phyloP scores from a whole-genome alignment of 23 tunicate species.

The Halocynthia aurantium region DNA sequence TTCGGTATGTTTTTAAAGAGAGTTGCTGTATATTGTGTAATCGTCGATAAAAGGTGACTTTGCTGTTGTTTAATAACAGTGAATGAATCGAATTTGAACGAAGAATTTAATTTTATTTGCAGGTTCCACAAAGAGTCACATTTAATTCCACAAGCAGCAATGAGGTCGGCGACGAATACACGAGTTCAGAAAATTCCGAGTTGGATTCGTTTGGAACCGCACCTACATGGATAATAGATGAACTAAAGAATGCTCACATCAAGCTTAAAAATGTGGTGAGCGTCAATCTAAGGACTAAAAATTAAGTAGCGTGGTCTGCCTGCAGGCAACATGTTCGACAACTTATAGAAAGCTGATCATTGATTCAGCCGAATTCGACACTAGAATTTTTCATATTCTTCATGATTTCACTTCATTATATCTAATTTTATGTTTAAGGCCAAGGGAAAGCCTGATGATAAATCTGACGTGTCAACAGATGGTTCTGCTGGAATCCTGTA shows the following conservation, averaged over 20 bases:
- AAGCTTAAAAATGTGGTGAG: neutral
- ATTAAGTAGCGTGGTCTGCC: neutral
- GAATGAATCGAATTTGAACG: too few relatives aligned
- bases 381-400: too few relatives aligned
- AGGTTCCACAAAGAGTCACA: too few relatives aligned
- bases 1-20: too few relatives aligned
- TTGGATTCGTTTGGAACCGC: slow-evolving; percentile 42
- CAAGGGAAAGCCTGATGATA: slow-evolving; percentile 22
- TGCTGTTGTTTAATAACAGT: too few relatives aligned
- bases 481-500: slow-evolving; percentile 14
- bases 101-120: too few relatives aligned
- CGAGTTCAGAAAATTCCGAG: slow-evolving; percentile 51
- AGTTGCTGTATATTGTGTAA: too few relatives aligned
- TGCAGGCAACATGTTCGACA: too few relatives aligned
- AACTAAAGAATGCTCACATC: slow-evolving; percentile 32
- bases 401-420: too few relatives aligned
- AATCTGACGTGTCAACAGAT: slow-evolving; percentile 47
- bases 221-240: slow-evolving; percentile 66
- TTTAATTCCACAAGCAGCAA: slow-evolving; percentile 13
- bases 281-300: neutral
- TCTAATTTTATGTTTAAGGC: neutral
- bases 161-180: slow-evolving; percentile 29
- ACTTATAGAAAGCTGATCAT: too few relatives aligned
- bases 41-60: too few relatives aligned
- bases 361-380: too few relatives aligned